Conservation (phyloP, 2,797 vertebrate genomes). For the Zalophus californianus region DNA sequence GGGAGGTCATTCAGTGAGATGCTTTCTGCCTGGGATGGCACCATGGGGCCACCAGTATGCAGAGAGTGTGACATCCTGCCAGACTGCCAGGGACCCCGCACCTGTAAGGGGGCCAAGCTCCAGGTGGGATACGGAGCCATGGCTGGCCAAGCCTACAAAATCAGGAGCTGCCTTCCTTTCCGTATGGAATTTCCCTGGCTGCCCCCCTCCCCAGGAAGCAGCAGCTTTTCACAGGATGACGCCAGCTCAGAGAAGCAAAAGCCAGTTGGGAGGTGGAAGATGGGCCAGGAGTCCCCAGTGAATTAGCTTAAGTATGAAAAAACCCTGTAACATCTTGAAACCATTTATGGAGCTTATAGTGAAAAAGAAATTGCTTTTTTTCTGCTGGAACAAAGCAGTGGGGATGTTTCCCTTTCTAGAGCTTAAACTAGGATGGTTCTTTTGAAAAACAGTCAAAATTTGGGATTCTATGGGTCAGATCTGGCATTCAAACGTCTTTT, state of each 20-base stretch:
- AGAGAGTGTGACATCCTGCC: not conserved
- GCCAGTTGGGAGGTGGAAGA: not conserved
- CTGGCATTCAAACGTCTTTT: not conserved
- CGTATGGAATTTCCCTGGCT: accelerated
- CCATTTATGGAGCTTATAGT: not conserved
- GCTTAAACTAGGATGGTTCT: not conserved
- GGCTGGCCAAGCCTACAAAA: not conserved
- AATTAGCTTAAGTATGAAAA: not conserved
- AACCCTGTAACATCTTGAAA: not conserved
- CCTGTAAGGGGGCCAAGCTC: not conserved
- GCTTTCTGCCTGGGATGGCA: not conserved
- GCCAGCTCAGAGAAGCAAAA: not conserved
- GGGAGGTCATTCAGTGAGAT: not conserved
- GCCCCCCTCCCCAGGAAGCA: not conserved
- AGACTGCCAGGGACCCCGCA: not conserved
- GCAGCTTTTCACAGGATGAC: not conserved
- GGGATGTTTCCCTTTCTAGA: not conserved
- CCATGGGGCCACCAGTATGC: not conserved
- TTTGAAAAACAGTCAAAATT: not conserved
- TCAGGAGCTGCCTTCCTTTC: not conserved
- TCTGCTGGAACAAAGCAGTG: not conserved
- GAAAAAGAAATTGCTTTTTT: not conserved
- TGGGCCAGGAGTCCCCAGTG: not conserved
- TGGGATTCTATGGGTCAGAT: not conserved
- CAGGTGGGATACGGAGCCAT: too few relatives aligned